Percentiles rank a stretch among this genome's conserved stretches.
Conservation (phyloP, 2,888 invertebrate genomes). For the Ophion ventricosus region DNA sequence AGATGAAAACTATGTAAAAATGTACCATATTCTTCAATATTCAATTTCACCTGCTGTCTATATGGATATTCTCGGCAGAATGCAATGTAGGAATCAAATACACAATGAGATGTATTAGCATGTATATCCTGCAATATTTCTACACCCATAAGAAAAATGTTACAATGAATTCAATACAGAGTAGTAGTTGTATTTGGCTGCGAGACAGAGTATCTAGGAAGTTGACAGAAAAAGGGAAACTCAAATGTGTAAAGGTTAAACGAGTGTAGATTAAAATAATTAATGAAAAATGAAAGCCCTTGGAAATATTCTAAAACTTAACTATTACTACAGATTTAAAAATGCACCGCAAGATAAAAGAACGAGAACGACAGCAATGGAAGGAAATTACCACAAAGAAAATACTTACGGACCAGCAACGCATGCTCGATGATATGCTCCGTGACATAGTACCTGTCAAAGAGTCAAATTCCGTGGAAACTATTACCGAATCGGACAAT, state of each 20-base stretch:
- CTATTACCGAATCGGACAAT: constrained; percentile 25
- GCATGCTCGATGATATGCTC: constrained; percentile 70
- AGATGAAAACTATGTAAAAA: too few relatives aligned
- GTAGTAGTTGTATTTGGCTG: too few relatives aligned
- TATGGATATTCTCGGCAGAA: too few relatives aligned
- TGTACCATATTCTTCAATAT: too few relatives aligned
- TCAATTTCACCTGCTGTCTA: too few relatives aligned
- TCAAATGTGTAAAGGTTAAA: neutral
- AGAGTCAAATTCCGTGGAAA: constrained; percentile 19
- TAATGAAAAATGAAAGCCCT: neutral
- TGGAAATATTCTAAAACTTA: neutral
- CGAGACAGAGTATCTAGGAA: neutral
- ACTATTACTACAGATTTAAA: constrained; percentile 86
- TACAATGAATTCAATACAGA: too few relatives aligned
- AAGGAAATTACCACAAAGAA: constrained; percentile 77
- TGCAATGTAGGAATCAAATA: too few relatives aligned
- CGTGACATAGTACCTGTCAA: constrained; percentile 41
- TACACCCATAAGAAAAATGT: too few relatives aligned
- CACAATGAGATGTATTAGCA: too few relatives aligned
- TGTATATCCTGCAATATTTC: too few relatives aligned
- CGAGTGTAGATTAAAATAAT: too few relatives aligned
- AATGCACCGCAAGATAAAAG: constrained; percentile 85
- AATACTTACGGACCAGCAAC: constrained; percentile 73
- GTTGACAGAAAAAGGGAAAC: neutral
- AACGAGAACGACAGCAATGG: constrained; percentile 83